Percentiles rank a stretch among this genome's conserved stretches.
Evolutionary conservation across 1,140 invertebrate species (phyloP).

Genomic region (Bombyx mandarina): DNA sequence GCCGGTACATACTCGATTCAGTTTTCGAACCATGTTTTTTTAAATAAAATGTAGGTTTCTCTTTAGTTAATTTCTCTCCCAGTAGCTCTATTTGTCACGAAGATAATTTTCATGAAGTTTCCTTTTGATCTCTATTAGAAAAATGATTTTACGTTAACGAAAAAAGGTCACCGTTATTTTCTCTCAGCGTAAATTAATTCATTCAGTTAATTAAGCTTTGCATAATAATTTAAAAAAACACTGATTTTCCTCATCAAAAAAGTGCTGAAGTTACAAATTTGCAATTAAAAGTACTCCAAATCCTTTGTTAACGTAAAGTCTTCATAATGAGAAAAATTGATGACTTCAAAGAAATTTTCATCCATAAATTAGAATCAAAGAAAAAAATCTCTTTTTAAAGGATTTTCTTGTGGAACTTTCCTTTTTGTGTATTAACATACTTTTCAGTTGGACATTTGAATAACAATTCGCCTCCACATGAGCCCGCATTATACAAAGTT

Average conservation of each 20-base stretch:
- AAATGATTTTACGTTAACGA: too few species aligned
- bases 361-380: constrained; percentile 13
- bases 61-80: too few species aligned
- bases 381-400: not conserved
- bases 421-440: constrained; percentile 22
- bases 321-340: constrained; percentile 27
- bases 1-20: too few species aligned
- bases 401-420: constrained; percentile 4
- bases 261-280: constrained; percentile 43
- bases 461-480: constrained; percentile 13
- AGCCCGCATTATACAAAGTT: constrained; percentile 11
- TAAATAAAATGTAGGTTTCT: too few species aligned
- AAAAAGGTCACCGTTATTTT: too few species aligned
- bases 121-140: too few species aligned
- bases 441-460: constrained; percentile 23
- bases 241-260: constrained; percentile 34
- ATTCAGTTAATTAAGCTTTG: constrained; percentile 47
- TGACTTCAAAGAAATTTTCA: constrained; percentile 16
- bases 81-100: too few species aligned
- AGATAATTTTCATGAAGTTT: too few species aligned
- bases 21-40: too few species aligned
- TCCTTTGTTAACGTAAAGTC: constrained; percentile 32
- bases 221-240: constrained; percentile 46
- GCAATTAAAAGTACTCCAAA: constrained; percentile 44
- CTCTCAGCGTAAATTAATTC: not conserved